phyloP scores from a whole-genome alignment of 2,888 invertebrate species.

The Ophioninae sp. region DNA sequence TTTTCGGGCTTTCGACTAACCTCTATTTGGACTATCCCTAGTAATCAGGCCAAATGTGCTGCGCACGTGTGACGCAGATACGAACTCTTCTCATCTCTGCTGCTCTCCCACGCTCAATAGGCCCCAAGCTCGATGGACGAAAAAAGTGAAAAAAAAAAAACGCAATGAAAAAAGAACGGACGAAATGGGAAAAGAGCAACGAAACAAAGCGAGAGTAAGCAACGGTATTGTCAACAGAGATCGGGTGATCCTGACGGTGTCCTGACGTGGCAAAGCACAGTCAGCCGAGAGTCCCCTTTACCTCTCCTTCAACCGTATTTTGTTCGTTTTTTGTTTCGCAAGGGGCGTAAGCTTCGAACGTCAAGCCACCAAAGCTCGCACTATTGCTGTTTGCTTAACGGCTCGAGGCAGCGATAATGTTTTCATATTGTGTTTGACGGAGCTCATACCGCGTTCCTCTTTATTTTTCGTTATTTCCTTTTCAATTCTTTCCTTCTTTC shows the following conservation, averaged over 20 bases:
- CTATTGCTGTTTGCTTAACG: constrained; percentile 79
- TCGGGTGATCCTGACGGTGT: constrained; percentile 73
- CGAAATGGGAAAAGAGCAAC: constrained; percentile 3
- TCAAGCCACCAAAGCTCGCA: constrained; percentile 77
- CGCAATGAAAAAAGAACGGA: constrained; percentile 18
- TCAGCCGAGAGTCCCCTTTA: constrained; percentile 32
- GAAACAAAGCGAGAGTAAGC: constrained; percentile 41
- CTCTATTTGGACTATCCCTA: constrained; percentile 46
- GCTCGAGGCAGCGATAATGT: constrained; percentile 78
- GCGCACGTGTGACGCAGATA: constrained; percentile 31
- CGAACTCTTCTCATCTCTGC: constrained; percentile 17
- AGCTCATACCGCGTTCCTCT: constrained; percentile 35
- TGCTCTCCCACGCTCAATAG: background rate
- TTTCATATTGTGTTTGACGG: constrained; percentile 77
- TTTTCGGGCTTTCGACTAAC: constrained; percentile 47
- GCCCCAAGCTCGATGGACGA: constrained; percentile 15
- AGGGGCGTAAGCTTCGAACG: constrained; percentile 55
- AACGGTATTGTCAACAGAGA: constrained; percentile 57
- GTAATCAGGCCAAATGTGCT: constrained; percentile 52
- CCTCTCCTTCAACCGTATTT: constrained; percentile 33
- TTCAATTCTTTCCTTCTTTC: constrained; percentile 24
- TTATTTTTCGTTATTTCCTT: constrained; percentile 36
- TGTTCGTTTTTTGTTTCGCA: constrained; percentile 30
- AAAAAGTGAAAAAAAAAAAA: background rate
- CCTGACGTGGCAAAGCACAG: constrained; percentile 78